phyloP scores from a whole-genome alignment of 2,888 invertebrate genomes.

The Drosophila peninsularis region DNA sequence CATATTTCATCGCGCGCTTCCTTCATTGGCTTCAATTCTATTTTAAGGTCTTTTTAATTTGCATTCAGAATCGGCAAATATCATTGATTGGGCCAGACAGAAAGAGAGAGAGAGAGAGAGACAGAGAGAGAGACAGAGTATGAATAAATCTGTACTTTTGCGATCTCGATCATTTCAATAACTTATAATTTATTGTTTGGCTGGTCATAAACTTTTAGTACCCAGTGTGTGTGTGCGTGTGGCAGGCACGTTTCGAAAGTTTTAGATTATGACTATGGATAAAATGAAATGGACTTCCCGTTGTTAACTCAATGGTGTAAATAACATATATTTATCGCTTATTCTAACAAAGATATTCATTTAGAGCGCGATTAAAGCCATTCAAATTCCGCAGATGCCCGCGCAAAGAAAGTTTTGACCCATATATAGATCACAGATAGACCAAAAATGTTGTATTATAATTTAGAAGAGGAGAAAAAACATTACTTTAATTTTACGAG shows the following conservation, averaged over 20 bases:
- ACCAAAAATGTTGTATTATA: neutral
- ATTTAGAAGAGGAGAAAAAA: neutral
- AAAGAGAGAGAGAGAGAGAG: neutral
- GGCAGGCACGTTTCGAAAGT: constrained; percentile 42
- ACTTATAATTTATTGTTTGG: constrained; percentile 65
- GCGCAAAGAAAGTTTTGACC: constrained; percentile 36
- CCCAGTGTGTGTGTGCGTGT: constrained; percentile 29
- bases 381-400: constrained; percentile 7
- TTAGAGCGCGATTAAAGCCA: constrained; percentile 17
- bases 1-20: constrained; percentile 47
- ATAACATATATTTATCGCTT: constrained; percentile 25
- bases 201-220: constrained; percentile 49
- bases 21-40: constrained; percentile 73
- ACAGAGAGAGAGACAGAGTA: neutral
- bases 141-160: constrained; percentile 53
- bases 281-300: constrained; percentile 49
- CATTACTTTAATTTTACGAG: constrained; percentile 5
- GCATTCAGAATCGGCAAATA: constrained; percentile 56
- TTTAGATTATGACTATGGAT: constrained; percentile 24
- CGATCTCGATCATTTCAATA: constrained; percentile 47
- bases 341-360: constrained; percentile 49
- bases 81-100: constrained; percentile 55
- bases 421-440: constrained; percentile 17
- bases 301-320: constrained; percentile 37
- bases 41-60: constrained; percentile 83